Base-by-base conservation (phyloP, 2,113 vertebrate species). In the Egretta garzetta region DNA sequence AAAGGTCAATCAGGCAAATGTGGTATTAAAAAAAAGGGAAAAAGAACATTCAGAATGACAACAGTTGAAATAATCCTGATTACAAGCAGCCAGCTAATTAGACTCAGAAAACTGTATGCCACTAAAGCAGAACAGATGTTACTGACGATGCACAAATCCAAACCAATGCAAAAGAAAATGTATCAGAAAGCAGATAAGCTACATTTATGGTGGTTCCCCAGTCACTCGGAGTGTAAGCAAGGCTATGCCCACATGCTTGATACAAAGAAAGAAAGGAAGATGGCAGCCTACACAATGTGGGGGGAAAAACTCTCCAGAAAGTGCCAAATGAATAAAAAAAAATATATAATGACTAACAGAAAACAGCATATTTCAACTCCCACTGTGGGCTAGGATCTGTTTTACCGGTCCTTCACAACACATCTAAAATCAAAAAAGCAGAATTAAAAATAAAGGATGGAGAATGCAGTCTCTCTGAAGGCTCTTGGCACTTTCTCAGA, bases 1-100 rank as follows among this genome's bases (percentile, higher is more conserved):
- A 99, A 98, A 99, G 97, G 98, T 99, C 99, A 99, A 99, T 99
- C 98, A 98, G 98, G 98, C 98, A 99, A 98, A 99, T 98, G 98
- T 98, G 98, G 97, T 98, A 98, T 94, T 98, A 98, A 98, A 98
- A 98, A 98, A 97, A 96, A 92, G 88, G 95, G 89, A 96, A 98
- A 98, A 96, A 98, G 98, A 98, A 98, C 98, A 98, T 98, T 98
- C 97, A 98, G 98, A 99, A 98, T 98, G 98, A 98, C 98, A 99
- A 98, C 98, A 99, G 96, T 99, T 98, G 98, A 97, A 98, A 98
- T 96, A 98, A 97, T 97, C 97, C 97, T 98, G 97, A 97, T 98
- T 98, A 98, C 97, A 98, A 98, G 98, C 98, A 98, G 98, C 95
- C 97, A 98, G 96, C 96, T 98, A 96, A 97, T 97, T 96, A 97